phyloP scores from a whole-genome alignment of 2,113 vertebrate species.

The Balaeniceps rex region DNA sequence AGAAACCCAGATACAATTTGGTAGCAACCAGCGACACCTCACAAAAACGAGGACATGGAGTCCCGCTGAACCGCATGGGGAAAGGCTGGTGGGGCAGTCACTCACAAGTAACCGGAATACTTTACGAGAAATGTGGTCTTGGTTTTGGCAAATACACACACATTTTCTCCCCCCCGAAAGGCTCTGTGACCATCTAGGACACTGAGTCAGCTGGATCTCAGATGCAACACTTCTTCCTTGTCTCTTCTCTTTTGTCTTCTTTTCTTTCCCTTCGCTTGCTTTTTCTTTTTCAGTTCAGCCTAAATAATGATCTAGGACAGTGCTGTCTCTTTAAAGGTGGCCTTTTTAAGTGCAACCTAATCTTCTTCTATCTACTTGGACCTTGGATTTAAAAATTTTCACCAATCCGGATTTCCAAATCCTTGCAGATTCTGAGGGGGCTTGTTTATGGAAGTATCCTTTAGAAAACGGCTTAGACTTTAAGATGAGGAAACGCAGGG shows the following conservation, averaged over 20 bases:
- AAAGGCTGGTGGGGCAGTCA: neutral
- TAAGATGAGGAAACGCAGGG: constrained; percentile 91
- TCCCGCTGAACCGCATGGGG: neutral
- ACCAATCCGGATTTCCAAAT: constrained; percentile 87
- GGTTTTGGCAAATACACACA: neutral
- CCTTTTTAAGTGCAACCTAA: constrained; percentile 76
- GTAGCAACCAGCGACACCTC: neutral
- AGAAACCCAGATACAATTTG: neutral
- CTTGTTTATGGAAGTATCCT: constrained; percentile 92
- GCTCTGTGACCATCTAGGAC: neutral
- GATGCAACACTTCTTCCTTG: neutral
- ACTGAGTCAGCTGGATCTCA: neutral
- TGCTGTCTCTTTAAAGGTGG: constrained; percentile 79
- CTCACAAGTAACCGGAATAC: neutral
- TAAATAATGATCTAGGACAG: constrained; percentile 67
- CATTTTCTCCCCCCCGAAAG: neutral
- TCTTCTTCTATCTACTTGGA: constrained; percentile 83
- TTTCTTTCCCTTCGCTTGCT: neutral
- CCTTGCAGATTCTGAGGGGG: constrained; percentile 82
- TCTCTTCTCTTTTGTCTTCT: neutral
- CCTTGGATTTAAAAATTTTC: constrained; percentile 75
- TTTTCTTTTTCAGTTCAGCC: constrained; percentile 33
- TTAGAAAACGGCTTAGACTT: constrained; percentile 96
- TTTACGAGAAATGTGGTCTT: neutral
- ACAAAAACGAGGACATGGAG: neutral